A percentile compares a stretch with the other conserved stretches of the same genome.
Evolutionary conservation across 2,888 invertebrate species (phyloP).

Genomic region (Boloria euphrosyne): DNA sequence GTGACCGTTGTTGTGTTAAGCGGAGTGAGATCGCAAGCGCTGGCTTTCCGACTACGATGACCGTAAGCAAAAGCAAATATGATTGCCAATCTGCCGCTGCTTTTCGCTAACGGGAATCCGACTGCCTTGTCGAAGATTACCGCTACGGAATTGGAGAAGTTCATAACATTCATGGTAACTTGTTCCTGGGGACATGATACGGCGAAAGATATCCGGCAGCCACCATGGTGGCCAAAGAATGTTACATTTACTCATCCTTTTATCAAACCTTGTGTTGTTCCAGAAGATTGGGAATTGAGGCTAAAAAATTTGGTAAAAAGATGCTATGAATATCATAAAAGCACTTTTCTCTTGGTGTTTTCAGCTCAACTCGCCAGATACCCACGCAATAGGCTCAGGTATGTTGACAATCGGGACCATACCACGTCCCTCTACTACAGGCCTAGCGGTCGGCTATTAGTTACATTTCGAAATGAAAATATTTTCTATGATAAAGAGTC

Average conservation of each 20-base stretch:
- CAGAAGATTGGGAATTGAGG: conserved; percentile 82
- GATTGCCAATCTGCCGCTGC: conserved; percentile 88
- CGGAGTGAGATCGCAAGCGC: conserved; percentile 68
- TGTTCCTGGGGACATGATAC: conserved; percentile 87
- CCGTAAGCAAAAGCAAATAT: conserved; percentile 77
- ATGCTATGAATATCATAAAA: conserved; percentile 88
- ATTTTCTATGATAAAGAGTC: conserved; percentile 75
- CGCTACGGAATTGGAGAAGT: conserved; percentile 85
- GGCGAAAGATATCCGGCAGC: conserved; percentile 81
- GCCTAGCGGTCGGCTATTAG: conserved; percentile 84
- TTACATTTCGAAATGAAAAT: conserved; percentile 89
- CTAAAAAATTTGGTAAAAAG: conserved; percentile 85
- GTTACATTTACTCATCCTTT: conserved; percentile 85
- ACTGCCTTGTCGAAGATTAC: conserved; percentile 85
- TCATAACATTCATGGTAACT: conserved; percentile 89
- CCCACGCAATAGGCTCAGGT: conserved; percentile 84
- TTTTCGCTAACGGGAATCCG: conserved; percentile 88
- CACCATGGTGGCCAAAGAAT: conserved; percentile 88
- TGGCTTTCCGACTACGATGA: conserved; percentile 71
- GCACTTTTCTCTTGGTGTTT: conserved; percentile 86
- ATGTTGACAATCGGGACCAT: conserved; percentile 87
- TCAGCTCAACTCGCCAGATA: conserved; percentile 86
- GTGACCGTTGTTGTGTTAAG: conserved; percentile 63
- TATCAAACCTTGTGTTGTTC: conserved; percentile 71
- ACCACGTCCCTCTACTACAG: conserved; percentile 87